Percentiles rank a stretch among this genome's conserved stretches.
Conservation (phyloP, 2,888 invertebrate species). For the Hecatera dysodea region DNA sequence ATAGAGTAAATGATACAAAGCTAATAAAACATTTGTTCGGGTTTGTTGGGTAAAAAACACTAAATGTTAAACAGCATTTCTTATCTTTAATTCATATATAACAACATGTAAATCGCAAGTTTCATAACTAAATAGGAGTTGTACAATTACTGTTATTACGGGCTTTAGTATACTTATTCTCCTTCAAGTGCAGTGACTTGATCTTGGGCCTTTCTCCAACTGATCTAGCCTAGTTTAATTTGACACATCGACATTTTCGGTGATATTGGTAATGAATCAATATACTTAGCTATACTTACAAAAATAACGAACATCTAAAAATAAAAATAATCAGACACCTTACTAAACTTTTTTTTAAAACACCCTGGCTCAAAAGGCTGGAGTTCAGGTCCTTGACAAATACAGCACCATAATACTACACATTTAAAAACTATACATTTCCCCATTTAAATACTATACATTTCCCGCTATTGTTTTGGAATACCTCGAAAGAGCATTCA, state of each 20-base stretch:
- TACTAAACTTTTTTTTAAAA: no score
- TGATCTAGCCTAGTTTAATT: not conserved
- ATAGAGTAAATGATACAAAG: not conserved
- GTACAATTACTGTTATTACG: slow-evolving; percentile 25
- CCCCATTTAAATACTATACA: no score
- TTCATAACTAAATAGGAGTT: slow-evolving; percentile 38
- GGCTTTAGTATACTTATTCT: not conserved
- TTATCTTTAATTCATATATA: slow-evolving; percentile 42
- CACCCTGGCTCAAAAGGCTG: not conserved
- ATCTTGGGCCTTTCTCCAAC: no score
- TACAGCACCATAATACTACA: not conserved
- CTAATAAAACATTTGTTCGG: slow-evolving; percentile 12
- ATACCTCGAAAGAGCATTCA: no score
- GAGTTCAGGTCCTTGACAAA: not conserved
- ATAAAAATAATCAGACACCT: no score
- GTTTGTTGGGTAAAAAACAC: slow-evolving; percentile 12
- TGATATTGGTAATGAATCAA: no score
- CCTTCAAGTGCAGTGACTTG: not conserved
- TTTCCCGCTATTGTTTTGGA: no score
- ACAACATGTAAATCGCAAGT: slow-evolving; percentile 36
- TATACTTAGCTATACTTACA: no score
- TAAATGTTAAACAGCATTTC: slow-evolving; percentile 27
- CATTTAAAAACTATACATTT: no score
- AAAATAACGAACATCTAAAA: no score
- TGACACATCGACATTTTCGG: no score